Evolutionary conservation across 2,888 invertebrate genomes (phyloP), one percentile per base, ranked within the genome.

Genomic region (Aporophyla lueneburgensis): DNA sequence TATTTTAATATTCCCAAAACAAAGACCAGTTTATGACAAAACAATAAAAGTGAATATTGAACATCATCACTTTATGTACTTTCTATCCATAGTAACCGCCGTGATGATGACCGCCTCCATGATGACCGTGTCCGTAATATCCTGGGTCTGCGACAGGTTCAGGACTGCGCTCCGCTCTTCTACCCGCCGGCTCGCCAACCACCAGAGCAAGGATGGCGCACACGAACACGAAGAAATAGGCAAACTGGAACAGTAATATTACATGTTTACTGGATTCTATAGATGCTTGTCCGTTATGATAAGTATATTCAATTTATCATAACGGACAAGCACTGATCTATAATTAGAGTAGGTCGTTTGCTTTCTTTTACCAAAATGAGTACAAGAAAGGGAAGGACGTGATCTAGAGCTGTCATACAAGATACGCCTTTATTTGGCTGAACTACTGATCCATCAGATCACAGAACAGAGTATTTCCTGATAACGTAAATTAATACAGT

Each of bases 111-210:
- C 33, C 33, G 33, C 33, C 33, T 33, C 33, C 33, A 33, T 33
- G 33, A 33, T 33, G 33, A 33, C 33, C 33, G 10, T 9, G 16
- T 1, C 10, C 10, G 12, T 33, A 6, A 16, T 1, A 5, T 21
- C n/a, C 75, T 49, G 75, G 54, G 27, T 49, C 40, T 24, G 62
- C 49, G 14, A 61, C 10, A 12, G 75, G 51, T 43, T n/a, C 74
- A 51, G 75, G 75, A 65, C 75, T 76, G 43, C 75, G 75, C 53
- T 49, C 43, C 27, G 53, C 43, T 59, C 75, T 76, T 0, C 5
- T 3, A n/a, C n/a, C n/a, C 1, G 43, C n/a, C 16, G 49, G 43
- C 7, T 51, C 56, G 19, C 56, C 27, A 27, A 12, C 24, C 9
- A 1, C 76, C 58, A 76, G 27, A 0, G 53, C 43, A 33, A 76